Evolutionary conservation across 1,140 invertebrate species (phyloP).

Genomic region (Pachypsylla venusta): DNA sequence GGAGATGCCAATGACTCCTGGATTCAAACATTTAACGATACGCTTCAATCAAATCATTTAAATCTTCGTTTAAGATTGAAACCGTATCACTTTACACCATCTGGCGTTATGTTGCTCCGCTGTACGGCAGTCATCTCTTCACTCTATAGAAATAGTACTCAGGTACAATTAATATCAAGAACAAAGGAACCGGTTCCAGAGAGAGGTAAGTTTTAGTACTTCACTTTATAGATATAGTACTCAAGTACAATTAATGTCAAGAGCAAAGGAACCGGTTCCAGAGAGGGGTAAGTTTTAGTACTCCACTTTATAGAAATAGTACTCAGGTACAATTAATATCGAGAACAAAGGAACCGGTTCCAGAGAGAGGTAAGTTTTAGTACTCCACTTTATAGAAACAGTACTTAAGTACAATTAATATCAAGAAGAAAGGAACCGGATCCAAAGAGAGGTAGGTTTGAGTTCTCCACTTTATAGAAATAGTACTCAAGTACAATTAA

Average conservation of each 20-base stretch:
- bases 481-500: no score
- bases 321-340: slow-evolving; percentile 19
- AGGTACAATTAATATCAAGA: slow-evolving; percentile 18
- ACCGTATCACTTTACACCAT: slow-evolving; percentile 18
- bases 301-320: slow-evolving; percentile 18
- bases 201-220: slow-evolving; percentile 22
- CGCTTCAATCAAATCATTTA: slow-evolving; percentile 10
- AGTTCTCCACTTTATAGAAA: no score
- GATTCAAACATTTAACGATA: slow-evolving; percentile 1
- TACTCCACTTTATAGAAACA: no score
- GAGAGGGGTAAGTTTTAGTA: slow-evolving; percentile 23
- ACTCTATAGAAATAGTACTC: slow-evolving; percentile 18
- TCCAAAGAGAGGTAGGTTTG: no score
- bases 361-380: slow-evolving; percentile 23
- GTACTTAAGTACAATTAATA: no score
- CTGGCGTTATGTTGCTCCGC: slow-evolving; percentile 19
- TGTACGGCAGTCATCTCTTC: slow-evolving; percentile 21
- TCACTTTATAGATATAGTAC: slow-evolving; percentile 19
- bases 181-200: slow-evolving; percentile 22
- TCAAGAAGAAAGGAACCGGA: no score
- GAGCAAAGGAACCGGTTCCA: slow-evolving; percentile 21
- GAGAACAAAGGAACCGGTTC: slow-evolving; percentile 20
- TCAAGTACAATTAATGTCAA: slow-evolving; percentile 19
- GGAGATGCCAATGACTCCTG: neutral
- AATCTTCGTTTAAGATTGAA: slow-evolving; percentile 15